phyloP scores from a whole-genome alignment of 2,888 invertebrate genomes.

The Sarcophaga rosellei region DNA sequence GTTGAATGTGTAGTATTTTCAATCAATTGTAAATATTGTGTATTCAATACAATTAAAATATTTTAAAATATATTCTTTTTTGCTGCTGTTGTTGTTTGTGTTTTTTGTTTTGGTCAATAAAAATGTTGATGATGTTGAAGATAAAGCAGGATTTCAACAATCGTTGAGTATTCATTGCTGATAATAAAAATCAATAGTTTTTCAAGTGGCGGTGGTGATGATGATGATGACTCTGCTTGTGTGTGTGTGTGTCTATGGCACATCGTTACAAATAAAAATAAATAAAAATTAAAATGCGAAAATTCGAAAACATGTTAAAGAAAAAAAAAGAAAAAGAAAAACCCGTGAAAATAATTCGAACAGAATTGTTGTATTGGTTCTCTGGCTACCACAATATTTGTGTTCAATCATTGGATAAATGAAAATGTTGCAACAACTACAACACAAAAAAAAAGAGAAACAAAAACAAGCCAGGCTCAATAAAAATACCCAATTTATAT shows the following conservation, averaged over 20 bases:
- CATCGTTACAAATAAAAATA: background rate
- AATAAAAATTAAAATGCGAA: constrained; percentile 8
- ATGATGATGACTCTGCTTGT: background rate
- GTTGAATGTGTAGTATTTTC: background rate
- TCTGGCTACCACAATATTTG: constrained; percentile 53
- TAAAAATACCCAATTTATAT: constrained; percentile 1
- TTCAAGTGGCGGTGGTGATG: background rate
- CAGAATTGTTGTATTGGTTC: background rate
- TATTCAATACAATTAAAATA: constrained; percentile 39
- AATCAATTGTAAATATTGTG: constrained; percentile 22
- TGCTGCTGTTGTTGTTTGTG: background rate
- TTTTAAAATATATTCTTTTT: background rate
- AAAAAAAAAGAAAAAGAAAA: background rate
- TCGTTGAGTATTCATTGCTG: background rate
- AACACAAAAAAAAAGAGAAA: too few species aligned
- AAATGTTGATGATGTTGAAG: constrained; percentile 31
- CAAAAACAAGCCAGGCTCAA: too few species aligned
- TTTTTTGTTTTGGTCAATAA: background rate
- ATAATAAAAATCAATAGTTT: background rate
- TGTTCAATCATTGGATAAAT: constrained; percentile 52
- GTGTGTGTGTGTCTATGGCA: background rate
- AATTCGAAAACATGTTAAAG: constrained; percentile 35
- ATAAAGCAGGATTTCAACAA: constrained; percentile 14
- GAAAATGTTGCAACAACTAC: constrained; percentile 15
- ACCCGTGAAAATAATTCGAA: background rate